phyloP scores from a whole-genome alignment of 2,797 vertebrate genomes.

The Calcarius lapponicus region DNA sequence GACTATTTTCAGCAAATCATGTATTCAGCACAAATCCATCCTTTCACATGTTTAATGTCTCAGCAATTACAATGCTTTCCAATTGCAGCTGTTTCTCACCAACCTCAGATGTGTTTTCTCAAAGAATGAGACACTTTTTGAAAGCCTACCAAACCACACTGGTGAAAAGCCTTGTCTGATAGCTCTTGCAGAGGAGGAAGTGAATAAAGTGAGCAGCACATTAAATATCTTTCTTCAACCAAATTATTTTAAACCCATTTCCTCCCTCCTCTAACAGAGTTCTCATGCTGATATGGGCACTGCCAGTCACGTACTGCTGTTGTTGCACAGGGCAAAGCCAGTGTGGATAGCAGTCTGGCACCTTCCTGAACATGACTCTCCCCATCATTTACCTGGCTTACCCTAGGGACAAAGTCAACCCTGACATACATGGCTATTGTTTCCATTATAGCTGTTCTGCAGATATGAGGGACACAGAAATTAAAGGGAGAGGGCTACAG shows the following conservation, averaged over 20 bases:
- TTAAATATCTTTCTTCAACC: background rate
- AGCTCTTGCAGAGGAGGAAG: background rate
- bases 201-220: background rate
- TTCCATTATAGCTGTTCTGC: background rate
- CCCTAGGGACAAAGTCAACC: background rate
- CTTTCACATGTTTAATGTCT: background rate
- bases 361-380: background rate
- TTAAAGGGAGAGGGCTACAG: background rate
- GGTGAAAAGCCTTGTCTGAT: background rate
- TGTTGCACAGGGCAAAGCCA: background rate
- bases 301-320: background rate
- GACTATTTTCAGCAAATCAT: background rate
- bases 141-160: background rate
- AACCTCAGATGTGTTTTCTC: background rate
- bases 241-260: background rate
- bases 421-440: background rate
- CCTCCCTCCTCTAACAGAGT: background rate
- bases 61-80: background rate
- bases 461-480: background rate
- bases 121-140: background rate
- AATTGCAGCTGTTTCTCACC: background rate
- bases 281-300: background rate
- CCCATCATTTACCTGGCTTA: background rate
- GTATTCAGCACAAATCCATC: background rate
- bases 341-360: background rate